Evolutionary conservation across 2,113 vertebrate genomes (phyloP).

Genomic region (Tetrax tetrax): DNA sequence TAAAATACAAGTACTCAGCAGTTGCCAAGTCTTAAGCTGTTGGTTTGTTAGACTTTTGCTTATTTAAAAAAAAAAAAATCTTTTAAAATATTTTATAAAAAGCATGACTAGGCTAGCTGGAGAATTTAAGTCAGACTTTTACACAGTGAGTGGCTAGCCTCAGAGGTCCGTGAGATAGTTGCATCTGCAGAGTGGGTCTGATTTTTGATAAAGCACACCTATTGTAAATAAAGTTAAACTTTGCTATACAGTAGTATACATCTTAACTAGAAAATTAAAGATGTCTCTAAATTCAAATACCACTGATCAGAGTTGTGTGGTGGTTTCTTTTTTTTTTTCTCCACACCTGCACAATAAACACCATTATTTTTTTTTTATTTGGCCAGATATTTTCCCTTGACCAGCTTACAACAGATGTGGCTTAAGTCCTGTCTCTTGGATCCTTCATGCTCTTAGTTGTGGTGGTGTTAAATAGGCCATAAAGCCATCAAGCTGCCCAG

Average conservation of each 20-base stretch:
- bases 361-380: not conserved
- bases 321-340: not conserved
- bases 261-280: not conserved
- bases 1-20: not conserved
- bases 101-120: not conserved
- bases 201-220: not conserved
- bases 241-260: not conserved
- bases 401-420: not conserved
- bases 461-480: not conserved
- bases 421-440: not conserved
- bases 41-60: not conserved
- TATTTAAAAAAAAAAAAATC: not conserved
- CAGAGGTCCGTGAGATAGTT: not conserved
- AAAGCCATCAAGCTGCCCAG: not conserved
- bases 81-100: not conserved
- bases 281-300: not conserved
- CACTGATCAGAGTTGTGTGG: not conserved
- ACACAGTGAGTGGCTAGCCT: not conserved
- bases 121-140: not conserved
- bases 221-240: not conserved
- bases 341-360: not conserved
- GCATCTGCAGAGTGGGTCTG: not conserved
- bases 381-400: not conserved
- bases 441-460: not conserved
- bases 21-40: not conserved